phyloP scores from a whole-genome alignment of 2,797 vertebrate species.

The Poeciliopsis gracilis region DNA sequence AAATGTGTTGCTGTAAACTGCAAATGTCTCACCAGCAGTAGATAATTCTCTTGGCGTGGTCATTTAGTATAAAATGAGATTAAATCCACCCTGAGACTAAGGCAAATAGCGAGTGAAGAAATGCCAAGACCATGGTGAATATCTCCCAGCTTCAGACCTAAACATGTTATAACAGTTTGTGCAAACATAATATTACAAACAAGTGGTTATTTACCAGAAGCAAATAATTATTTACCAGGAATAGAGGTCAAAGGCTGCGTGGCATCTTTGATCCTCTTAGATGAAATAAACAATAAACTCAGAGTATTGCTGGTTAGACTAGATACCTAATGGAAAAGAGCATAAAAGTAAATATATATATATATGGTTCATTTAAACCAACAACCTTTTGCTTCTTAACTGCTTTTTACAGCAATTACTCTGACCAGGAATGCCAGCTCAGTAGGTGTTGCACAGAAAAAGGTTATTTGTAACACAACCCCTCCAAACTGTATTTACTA shows the following conservation, averaged over 20 bases:
- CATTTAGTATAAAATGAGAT: neutral
- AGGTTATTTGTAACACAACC: neutral
- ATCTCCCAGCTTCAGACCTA: neutral
- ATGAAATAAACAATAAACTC: neutral
- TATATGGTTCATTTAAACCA: neutral
- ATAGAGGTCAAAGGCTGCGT: neutral
- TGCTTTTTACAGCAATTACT: neutral
- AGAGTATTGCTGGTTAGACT: neutral
- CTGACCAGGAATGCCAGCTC: neutral
- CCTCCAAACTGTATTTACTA: neutral
- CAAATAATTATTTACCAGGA: neutral
- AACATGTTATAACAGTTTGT: neutral
- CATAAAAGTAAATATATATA: neutral
- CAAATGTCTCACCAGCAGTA: neutral
- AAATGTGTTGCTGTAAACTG: neutral
- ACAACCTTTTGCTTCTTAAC: neutral
- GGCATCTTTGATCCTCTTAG: neutral
- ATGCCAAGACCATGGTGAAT: neutral
- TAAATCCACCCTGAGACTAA: neutral
- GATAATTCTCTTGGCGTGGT: neutral
- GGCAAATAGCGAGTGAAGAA: neutral
- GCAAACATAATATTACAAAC: neutral
- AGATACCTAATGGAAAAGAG: neutral
- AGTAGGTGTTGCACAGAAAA: neutral
- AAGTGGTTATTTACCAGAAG: neutral